Evolutionary conservation across 2,113 vertebrate genomes (phyloP).

Genomic region (Brachypodius melanocephalos): DNA sequence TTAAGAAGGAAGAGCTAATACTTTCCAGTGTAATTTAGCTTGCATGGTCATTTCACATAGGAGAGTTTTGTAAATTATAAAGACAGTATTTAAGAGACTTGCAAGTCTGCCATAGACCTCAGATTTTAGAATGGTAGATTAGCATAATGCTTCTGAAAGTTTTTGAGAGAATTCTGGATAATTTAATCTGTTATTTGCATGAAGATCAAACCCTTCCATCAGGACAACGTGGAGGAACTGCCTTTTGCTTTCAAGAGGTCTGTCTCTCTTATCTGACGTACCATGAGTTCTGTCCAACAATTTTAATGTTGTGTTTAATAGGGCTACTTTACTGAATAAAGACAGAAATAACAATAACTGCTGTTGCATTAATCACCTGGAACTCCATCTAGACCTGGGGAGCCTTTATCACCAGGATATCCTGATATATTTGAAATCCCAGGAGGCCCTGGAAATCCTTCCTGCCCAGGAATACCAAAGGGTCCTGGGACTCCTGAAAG

Average conservation of each 20-base stretch:
- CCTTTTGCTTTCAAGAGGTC: background rate
- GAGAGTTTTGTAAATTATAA: background rate
- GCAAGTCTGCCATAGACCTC: background rate
- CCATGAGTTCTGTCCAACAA: background rate
- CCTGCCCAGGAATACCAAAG: constrained; percentile 77
- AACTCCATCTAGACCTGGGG: constrained; percentile 76
- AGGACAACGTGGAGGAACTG: background rate
- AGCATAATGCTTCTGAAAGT: background rate
- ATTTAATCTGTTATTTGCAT: background rate
- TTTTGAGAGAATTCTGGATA: background rate
- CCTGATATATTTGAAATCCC: constrained; percentile 80
- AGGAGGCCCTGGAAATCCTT: constrained; percentile 76
- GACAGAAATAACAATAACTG: background rate
- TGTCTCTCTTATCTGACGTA: background rate
- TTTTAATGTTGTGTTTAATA: background rate
- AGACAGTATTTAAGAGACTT: background rate
- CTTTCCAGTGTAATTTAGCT: background rate
- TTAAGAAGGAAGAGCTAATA: background rate
- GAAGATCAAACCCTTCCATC: background rate
- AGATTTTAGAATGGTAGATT: background rate
- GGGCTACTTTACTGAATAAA: background rate
- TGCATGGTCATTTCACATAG: background rate
- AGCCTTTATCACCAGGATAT: constrained; percentile 79
- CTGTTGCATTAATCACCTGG: constrained; percentile 75
- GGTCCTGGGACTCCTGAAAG: constrained; percentile 79